These are phyloP conservation scores for Danio albolineatus DNA, from an alignment of 2,797 vertebrate species.

Conservation along the genomic window DNA sequence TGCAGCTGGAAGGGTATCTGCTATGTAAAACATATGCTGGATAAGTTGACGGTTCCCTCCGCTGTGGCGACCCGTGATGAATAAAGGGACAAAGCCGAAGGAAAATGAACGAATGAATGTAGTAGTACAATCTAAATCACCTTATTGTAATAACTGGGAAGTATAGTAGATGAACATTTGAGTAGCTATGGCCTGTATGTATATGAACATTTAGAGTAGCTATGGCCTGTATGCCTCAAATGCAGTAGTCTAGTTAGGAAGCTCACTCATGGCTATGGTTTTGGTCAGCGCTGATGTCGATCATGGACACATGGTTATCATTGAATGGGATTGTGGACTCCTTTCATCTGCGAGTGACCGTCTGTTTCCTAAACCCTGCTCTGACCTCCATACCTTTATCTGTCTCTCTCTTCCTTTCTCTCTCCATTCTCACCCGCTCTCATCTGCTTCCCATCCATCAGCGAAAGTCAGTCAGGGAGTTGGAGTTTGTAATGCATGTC, in stretches of 20 bases:
- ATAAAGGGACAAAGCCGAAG: too few relatives aligned
- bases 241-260: neutral
- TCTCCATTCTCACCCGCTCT: conserved; percentile 28
- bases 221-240: conserved; percentile 9
- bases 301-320: conserved; percentile 92
- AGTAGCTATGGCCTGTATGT: neutral
- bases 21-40: too few relatives aligned
- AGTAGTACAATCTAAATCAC: neutral
- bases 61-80: too few relatives aligned
- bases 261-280: neutral
- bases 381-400: conserved; percentile 66
- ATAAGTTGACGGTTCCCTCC: too few relatives aligned
- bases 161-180: neutral
- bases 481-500: conserved; percentile 53
- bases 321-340: conserved; percentile 81
- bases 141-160: neutral
- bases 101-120: neutral
- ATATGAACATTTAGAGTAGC: neutral
- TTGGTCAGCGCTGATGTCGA: conserved; percentile 7
- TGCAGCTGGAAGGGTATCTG: too few relatives aligned
- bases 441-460: conserved; percentile 77
- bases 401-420: conserved; percentile 15
- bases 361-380: conserved; percentile 79
- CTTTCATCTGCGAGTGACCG: conserved; percentile 88
- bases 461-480: conserved; percentile 39